Base-by-base conservation (phyloP, 2,888 invertebrate species). In the Hemithea aestivaria region DNA sequence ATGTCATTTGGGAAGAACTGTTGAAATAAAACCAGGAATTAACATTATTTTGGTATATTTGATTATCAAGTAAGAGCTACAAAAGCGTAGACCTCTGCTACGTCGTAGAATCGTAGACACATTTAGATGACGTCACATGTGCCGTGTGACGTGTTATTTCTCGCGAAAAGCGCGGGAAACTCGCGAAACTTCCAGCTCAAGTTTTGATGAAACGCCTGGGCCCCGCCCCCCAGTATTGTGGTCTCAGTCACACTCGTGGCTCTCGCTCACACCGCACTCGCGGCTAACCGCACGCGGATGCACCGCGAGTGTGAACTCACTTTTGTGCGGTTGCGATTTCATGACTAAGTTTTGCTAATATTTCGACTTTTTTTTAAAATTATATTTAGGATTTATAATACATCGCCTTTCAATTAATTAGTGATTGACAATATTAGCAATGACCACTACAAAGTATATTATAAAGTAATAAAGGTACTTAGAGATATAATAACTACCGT, bases 161-260 rank as follows among this genome's bases (percentile, higher is more conserved):
- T 47, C 56, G 56, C 51, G 64, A 48, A 76, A 76, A 77, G 71
- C 81, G 82, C 82, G 81, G 81, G 82, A 83, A 84, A 84, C 65
- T 77, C 65, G 37, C 39, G 46, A 66, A 82, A 79, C 65, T 78
- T 73, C 42, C 39, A 33, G 16, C 50, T 52, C 56, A 73, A 80
- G 73, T 76, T 78, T 72, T 48, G 50, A 31, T 47, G 59, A 62
- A 54, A 73, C 75, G 68, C 77, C 74, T 65, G 65, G 62, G 65
- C 51, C 55, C 73, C 74, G 69, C 74, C 75, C 60, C 60, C 16
- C 49, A 48, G 35, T 35, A 31, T 34, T 24, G 10, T 25, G 50
- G 35, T 75, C 74, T 47, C 62, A 32, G 62, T 70, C 57, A 8
- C 57, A 35, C 56, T 5, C 8, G 10, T 6, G 6, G 25, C 32